phyloP scores from a whole-genome alignment of 2,797 vertebrate genomes.

The Ciconia nigra region DNA sequence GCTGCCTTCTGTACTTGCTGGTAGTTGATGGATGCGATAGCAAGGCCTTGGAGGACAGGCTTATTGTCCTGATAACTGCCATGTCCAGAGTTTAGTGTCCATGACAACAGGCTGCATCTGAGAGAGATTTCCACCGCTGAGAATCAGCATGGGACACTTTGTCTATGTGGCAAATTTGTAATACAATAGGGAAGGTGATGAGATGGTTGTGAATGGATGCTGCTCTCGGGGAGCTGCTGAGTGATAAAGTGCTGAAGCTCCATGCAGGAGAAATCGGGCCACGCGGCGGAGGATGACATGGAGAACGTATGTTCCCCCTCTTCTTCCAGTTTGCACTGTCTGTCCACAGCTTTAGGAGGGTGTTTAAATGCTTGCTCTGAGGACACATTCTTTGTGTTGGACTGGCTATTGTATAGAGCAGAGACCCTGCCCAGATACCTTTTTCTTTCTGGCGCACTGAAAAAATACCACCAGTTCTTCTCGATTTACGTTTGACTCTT shows the following conservation, averaged over 20 bases:
- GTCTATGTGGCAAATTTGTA: background rate
- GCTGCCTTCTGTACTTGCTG: background rate
- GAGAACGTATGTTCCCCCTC: background rate
- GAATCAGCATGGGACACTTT: background rate
- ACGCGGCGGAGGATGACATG: background rate
- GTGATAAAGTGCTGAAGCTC: background rate
- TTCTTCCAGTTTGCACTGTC: background rate
- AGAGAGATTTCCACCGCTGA: background rate
- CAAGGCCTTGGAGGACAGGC: background rate
- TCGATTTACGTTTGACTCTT: background rate
- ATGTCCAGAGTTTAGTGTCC: background rate
- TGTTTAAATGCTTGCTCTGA: background rate
- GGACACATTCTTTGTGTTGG: background rate
- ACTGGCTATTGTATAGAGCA: background rate
- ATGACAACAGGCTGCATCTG: background rate
- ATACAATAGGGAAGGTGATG: background rate
- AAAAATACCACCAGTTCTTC: background rate
- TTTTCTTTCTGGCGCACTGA: background rate
- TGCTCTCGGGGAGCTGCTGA: background rate
- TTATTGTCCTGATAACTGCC: background rate
- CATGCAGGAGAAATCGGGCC: background rate
- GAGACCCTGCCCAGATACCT: background rate
- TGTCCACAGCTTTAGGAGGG: background rate
- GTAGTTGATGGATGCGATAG: background rate
- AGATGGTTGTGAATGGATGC: background rate